A percentile compares a stretch with the other conserved stretches of the same genome.
Conservation (phyloP, 2,888 invertebrate species). For the Hirtodrosophila trivittata region DNA sequence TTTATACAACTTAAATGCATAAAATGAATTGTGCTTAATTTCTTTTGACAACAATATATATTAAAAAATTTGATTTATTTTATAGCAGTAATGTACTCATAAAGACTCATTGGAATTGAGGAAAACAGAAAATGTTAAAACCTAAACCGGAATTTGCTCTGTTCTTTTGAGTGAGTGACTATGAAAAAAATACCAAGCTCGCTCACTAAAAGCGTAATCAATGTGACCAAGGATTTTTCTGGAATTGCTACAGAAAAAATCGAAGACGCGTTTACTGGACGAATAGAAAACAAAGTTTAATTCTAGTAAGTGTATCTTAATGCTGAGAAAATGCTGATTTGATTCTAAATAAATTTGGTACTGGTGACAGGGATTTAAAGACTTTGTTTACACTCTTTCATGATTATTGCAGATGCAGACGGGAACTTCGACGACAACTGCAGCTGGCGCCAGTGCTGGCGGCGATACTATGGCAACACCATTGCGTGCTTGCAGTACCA, state of each 20-base stretch:
- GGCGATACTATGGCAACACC: conserved; percentile 19
- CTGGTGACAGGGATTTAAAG: too few species aligned
- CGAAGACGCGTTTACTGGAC: conserved; percentile 21
- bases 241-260: conserved; percentile 19
- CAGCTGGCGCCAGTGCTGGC: not conserved
- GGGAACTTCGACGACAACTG: conserved; percentile 2
- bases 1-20: too few species aligned
- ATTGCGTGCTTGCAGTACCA: conserved; percentile 51
- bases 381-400: not conserved
- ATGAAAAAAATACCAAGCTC: too few species aligned
- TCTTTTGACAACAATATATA: not conserved
- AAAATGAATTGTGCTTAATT: not conserved
- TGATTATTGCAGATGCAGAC: conserved; percentile 38
- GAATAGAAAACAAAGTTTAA: conserved; percentile 10
- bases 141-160: too few species aligned
- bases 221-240: conserved; percentile 33
- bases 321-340: not conserved
- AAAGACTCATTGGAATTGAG: too few species aligned
- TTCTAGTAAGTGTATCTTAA: not conserved
- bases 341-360: too few species aligned
- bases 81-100: too few species aligned
- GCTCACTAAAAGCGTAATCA: not conserved
- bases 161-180: too few species aligned
- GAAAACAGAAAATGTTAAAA: too few species aligned
- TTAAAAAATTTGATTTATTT: too few species aligned